phyloP scores from a whole-genome alignment of 2,797 vertebrate genomes.

The Moxostoma hubbsi region DNA sequence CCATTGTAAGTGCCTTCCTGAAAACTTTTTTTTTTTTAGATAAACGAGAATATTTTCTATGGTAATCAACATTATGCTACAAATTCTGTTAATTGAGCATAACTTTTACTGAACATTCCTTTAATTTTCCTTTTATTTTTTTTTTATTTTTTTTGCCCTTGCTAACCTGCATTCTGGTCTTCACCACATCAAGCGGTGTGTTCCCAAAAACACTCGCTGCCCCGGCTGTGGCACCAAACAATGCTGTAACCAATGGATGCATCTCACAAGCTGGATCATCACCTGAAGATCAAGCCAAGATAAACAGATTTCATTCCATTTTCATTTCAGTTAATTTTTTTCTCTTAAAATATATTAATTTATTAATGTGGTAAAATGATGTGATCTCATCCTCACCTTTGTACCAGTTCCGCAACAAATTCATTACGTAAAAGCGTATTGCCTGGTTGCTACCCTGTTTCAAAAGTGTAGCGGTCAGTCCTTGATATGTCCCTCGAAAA shows the following conservation, averaged over 20 bases:
- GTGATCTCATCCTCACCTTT: constrained; percentile 73
- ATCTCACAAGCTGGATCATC: constrained; percentile 78
- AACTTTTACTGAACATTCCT: no score
- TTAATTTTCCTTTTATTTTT: no score
- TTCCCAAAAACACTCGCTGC: constrained; percentile 87
- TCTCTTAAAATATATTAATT: neutral
- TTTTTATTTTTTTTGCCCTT: neutral
- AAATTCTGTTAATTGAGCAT: no score
- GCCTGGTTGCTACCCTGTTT: constrained; percentile 87
- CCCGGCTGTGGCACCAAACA: constrained; percentile 82
- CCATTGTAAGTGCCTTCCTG: no score
- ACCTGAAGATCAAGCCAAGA: constrained; percentile 64
- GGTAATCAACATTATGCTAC: no score
- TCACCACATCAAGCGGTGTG: constrained; percentile 85
- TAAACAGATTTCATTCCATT: neutral
- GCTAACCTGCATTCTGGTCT: constrained; percentile 87
- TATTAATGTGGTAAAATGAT: neutral
- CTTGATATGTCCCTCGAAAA: constrained; percentile 83
- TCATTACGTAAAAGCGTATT: constrained; percentile 87
- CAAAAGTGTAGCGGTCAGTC: constrained; percentile 81
- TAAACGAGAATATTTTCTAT: no score
- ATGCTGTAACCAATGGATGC: constrained; percentile 81
- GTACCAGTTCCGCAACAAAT: constrained; percentile 83
- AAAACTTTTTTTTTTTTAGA: no score
- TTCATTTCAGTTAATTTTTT: neutral